Base-by-base conservation (phyloP, 2,888 invertebrate species). In the Andrena flavipes region DNA sequence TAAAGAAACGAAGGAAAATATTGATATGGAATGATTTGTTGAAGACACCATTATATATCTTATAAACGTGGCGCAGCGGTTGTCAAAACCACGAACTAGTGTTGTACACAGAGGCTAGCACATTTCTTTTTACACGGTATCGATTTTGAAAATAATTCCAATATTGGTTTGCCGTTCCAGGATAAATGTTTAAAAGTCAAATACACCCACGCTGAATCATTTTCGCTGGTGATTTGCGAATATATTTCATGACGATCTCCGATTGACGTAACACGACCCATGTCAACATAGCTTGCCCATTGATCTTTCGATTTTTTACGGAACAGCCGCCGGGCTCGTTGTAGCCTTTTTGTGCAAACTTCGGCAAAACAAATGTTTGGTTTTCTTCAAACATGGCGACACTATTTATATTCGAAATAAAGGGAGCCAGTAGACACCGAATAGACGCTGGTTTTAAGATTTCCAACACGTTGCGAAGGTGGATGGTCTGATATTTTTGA, bases 141-240 rank as follows among this genome's bases (percentile, higher is more conserved):
- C 16, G 13, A 23, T 54, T 54, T 33, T 16, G n/a, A 49, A 68
- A 74, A 68, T 74, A 74, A 49, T 48, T 65, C 23, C 33, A 10
- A 56, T 59, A 67, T 74, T 68, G 48, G 48, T 68, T 67, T 5
- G 26, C 59, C 3, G 16, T 59, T 33, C 10, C 23, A n/a, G 10
- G 16, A 16, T 16, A 74, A 74, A 42, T 33, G 30, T 67, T 74
- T 74, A 54, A 48, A 30, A 6, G 20, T 10, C 30, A 74, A 68
- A 74, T 68, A 59, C 10, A 67, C 10, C 16, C 8, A 0, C 29
- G 42, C 2, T 59, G 68, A 74, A 68, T 59, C 26, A 68, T 74
- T 68, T 68, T 42, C 23, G 4, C 30, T 42, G 5, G 13, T 35
- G 35, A 6, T 20, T 30, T 16, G 29, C n/a, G 13, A 10, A 33